Conservation (phyloP, 2,797 vertebrate genomes). For the Spinus pinus region DNA sequence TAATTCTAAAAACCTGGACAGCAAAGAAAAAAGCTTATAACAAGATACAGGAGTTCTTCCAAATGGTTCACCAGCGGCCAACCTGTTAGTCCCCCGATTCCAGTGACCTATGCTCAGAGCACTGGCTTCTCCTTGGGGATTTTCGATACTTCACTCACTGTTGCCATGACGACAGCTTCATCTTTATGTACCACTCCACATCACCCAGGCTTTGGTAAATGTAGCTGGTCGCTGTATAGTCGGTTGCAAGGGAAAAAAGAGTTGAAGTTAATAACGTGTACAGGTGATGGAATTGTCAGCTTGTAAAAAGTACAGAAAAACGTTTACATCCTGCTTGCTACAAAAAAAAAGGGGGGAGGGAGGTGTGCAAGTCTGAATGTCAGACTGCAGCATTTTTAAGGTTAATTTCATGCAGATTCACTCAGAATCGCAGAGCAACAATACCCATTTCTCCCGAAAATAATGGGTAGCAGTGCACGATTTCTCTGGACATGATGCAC, state of each 20-base stretch:
- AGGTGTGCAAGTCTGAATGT: not conserved
- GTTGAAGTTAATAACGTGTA: conserved; percentile 96
- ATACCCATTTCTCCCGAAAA: conserved; percentile 55
- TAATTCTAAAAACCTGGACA: conserved; percentile 83
- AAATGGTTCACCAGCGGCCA: conserved; percentile 97
- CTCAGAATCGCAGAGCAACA: conserved; percentile 50
- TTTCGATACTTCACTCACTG: conserved; percentile 98
- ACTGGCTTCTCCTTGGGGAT: conserved; percentile 99
- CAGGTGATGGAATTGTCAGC: conserved; percentile 72
- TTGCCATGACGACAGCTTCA: conserved; percentile 99
- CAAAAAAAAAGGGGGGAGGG: not conserved
- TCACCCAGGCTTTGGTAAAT: conserved; percentile 99
- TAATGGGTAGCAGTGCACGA: conserved; percentile 27
- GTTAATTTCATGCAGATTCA: conserved; percentile 67
- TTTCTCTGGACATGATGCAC: conserved; percentile 32
- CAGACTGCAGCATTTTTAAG: conserved; percentile 60
- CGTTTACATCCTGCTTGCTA: conserved; percentile 77
- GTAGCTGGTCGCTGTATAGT: conserved; percentile 99
- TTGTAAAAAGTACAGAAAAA: conserved; percentile 79
- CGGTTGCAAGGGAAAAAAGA: conserved; percentile 99
- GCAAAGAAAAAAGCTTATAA: conserved; percentile 93
- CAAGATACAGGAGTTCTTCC: conserved; percentile 99
- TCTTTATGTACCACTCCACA: conserved; percentile 99
- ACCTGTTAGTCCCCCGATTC: conserved; percentile 99
- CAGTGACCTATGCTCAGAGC: conserved; percentile 99